Conservation (phyloP, 1,140 invertebrate species). For the Anthonomus grandis region DNA sequence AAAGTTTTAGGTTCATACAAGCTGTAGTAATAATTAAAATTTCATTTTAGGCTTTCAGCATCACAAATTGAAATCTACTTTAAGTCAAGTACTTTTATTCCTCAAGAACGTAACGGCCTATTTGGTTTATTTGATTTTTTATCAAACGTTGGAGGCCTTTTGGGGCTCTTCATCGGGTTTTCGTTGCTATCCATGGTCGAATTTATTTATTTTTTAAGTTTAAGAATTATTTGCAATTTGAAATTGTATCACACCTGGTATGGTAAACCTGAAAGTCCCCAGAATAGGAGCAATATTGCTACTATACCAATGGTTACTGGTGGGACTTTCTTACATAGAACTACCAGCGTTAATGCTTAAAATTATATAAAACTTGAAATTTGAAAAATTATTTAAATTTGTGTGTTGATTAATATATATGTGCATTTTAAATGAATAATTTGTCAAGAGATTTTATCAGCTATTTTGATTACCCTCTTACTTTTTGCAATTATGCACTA, state of each 20-base stretch:
- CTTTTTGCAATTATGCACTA: no score
- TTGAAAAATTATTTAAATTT: no score
- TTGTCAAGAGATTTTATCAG: no score
- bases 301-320: no score
- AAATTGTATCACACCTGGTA: slow-evolving; percentile 30
- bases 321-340: no score
- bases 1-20: background rate
- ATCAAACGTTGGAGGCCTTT: slow-evolving; percentile 76
- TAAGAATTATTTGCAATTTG: slow-evolving; percentile 43
- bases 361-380: no score
- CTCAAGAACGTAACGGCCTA: slow-evolving; percentile 23
- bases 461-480: no score
- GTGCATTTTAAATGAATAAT: no score
- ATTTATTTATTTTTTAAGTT: slow-evolving; percentile 65
- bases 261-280: no score
- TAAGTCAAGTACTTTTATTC: slow-evolving; percentile 28
- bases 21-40: background rate
- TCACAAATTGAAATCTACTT: slow-evolving; percentile 31
- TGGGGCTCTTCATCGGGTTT: slow-evolving; percentile 77
- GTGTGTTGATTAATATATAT: no score
- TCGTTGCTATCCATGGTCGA: slow-evolving; percentile 74
- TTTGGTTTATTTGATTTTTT: slow-evolving; percentile 38
- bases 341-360: no score
- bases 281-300: no score
- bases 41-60: slow-evolving; percentile 23